Evolutionary conservation across 2,113 vertebrate genomes (phyloP).

Genomic region (Petaurus breviceps): DNA sequence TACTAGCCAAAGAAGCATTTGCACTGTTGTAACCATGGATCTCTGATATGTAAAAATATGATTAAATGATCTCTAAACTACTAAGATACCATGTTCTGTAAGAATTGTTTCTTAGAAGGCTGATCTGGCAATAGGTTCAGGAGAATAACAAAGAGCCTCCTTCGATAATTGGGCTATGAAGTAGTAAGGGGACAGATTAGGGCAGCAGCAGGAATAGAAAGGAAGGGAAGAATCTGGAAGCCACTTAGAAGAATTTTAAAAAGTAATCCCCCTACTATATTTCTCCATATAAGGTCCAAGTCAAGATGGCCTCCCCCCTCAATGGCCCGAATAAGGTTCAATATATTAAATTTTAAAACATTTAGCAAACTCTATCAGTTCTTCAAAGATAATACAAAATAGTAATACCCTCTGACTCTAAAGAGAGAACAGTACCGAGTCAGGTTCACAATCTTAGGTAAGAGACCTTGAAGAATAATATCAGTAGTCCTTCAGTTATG

Average conservation of each 20-base stretch:
- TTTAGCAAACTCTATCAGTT: slow-evolving; percentile 30
- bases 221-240: not conserved
- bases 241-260: not conserved
- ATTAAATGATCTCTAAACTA: not conserved
- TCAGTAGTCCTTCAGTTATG: not conserved
- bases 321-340: slow-evolving; percentile 10
- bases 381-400: slow-evolving; percentile 15
- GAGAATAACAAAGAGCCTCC: slow-evolving; percentile 2
- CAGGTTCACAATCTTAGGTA: not conserved
- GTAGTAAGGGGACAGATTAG: not conserved
- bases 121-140: not conserved
- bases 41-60: not conserved
- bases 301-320: slow-evolving; percentile 15
- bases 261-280: not conserved
- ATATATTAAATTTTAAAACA: not conserved
- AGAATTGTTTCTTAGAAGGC: slow-evolving; percentile 11
- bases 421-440: slow-evolving; percentile 20
- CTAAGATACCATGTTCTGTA: not conserved
- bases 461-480: slow-evolving; percentile 14
- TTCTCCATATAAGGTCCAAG: not conserved
- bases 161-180: slow-evolving; percentile 30
- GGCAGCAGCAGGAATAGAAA: not conserved
- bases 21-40: not conserved
- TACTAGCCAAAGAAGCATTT: not conserved
- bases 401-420: slow-evolving; percentile 32